Base-by-base conservation (phyloP, 2,888 invertebrate genomes). In the Lithophane semibrunnea region DNA sequence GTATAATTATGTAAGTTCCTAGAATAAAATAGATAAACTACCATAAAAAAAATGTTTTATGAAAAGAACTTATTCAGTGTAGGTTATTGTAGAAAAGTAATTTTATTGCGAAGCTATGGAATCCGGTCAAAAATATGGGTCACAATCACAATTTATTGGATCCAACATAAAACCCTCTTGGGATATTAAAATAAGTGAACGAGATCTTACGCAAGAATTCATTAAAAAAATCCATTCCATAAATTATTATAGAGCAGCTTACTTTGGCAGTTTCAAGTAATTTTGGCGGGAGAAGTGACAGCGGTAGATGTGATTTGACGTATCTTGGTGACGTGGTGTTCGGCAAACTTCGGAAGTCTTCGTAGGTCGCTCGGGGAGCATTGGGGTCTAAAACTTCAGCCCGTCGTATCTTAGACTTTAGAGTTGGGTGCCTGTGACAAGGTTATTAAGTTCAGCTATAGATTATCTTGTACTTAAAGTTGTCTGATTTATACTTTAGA, bases 261-360 rank as follows among this genome's bases (percentile, higher is more conserved):
- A 98, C 95, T 97, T 98, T 92, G 52, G 96, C 90, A 89, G 92
- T 88, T 24, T 97, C 94, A 74, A 97, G 91, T 56, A 98, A 93
- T 89, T 97, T 96, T 13, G 97, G 97, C 21, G 98, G 98, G 54
- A 98, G 91, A 16, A 98, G 94, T 78, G 98, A 98, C 73, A 98
- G 97, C 0, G 98, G 98, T 76, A 98, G 97, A 92, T 98, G 98
- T 0, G 98, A 97, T 92, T 98, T 98, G 71, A 98, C 97, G 85
- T 97, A 97, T 82, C 98, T 93, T 2, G 97, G 97, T 0, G 97
- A 97, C 3, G 93, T 84, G 61, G 93, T 13, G 2, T 79, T 81
- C 44, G 92, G 87, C 1, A 93, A 65, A 64, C 89, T 91, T 58
- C 83, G 86, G 80, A 92, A 94, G 81, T 93, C 93, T 24, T 92